Evolutionary conservation across 2,113 vertebrate genomes (phyloP).

Genomic region (Poicephalus gulielmi): DNA sequence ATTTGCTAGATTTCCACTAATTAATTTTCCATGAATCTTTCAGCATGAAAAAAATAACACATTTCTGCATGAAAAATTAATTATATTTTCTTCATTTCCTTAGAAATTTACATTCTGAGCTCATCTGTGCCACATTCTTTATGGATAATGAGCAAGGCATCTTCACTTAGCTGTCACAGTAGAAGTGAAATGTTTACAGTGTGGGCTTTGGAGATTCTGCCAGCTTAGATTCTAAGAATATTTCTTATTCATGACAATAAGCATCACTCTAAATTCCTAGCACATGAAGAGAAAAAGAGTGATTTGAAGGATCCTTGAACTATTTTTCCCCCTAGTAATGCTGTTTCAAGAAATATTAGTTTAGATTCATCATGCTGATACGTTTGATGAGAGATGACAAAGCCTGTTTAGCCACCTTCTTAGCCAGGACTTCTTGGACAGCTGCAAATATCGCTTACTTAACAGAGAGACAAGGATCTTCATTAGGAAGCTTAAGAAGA

Average conservation of each 20-base stretch:
- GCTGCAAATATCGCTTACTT: not conserved
- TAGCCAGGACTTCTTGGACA: not conserved
- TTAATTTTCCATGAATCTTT: conserved; percentile 35
- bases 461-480: not conserved
- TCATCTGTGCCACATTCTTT: conserved; percentile 61
- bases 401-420: conserved; percentile 7
- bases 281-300: not conserved
- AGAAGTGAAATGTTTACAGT: conserved; percentile 73
- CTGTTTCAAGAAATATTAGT: conserved; percentile 5
- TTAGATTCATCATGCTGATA: not conserved
- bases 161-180: conserved; percentile 67
- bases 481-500: not conserved
- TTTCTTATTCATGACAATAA: conserved; percentile 52
- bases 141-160: conserved; percentile 61
- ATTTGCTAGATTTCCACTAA: conserved; percentile 4
- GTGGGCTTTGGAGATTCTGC: conserved; percentile 55
- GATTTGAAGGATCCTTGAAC: conserved; percentile 20
- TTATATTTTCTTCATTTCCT: conserved; percentile 26
- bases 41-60: not conserved
- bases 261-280: conserved; percentile 36
- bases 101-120: conserved; percentile 56
- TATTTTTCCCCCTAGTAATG: conserved; percentile 15
- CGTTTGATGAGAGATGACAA: conserved; percentile 3
- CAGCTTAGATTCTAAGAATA: conserved; percentile 66
- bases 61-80: conserved; percentile 45